These are phyloP conservation scores for Phytoseiulus persimilis DNA, from an alignment of 2,888 invertebrate species.

Conservation along the genomic window DNA sequence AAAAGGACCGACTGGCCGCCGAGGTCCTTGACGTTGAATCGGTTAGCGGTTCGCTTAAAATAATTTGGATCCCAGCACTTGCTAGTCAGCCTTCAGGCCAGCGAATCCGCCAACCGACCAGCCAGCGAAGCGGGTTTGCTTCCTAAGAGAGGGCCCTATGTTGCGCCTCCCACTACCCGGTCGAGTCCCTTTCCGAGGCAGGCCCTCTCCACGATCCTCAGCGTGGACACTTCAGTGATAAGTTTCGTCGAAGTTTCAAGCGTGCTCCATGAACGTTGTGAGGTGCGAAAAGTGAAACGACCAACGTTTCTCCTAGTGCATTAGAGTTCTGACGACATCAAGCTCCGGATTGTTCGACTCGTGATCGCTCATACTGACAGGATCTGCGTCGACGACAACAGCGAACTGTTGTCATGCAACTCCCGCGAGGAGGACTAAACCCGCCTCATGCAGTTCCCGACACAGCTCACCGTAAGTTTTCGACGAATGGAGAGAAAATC, in stretches of 20 bases:
- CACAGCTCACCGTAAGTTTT: not conserved
- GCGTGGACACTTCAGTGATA: not conserved
- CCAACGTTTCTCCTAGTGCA: not conserved
- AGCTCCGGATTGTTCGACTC: not conserved
- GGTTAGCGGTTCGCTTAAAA: no score
- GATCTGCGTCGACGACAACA: not conserved
- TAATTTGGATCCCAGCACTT: not conserved
- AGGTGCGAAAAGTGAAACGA: not conserved
- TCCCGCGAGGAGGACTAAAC: not conserved
- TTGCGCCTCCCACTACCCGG: not conserved
- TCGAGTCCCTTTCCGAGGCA: not conserved
- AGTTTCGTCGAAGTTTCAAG: not conserved
- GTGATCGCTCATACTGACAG: not conserved
- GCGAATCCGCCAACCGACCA: not conserved
- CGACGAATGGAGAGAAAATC: not conserved
- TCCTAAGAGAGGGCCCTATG: not conserved
- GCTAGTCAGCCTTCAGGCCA: not conserved
- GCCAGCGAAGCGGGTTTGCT: not conserved
- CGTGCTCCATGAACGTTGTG: not conserved
- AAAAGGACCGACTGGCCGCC: no score
- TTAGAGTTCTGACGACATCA: not conserved
- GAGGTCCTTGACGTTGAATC: no score
- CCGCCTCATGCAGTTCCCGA: not conserved
- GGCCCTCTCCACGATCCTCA: not conserved
- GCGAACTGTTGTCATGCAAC: not conserved